Percentiles rank a stretch among this genome's conserved stretches.
Conservation (phyloP, 2,113 vertebrate species). For the Hassar affinis region DNA sequence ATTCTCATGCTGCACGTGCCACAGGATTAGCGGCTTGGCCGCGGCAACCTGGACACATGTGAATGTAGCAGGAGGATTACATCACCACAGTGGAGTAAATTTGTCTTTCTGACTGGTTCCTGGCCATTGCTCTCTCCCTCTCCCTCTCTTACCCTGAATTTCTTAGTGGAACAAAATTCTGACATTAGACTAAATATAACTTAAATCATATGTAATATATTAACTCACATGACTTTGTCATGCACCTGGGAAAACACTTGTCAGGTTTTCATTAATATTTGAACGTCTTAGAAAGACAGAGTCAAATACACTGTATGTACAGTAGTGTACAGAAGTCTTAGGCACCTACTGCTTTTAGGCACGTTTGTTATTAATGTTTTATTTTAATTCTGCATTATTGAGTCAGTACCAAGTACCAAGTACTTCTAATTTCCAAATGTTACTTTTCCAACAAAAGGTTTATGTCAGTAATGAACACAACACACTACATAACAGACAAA, state of each 20-base stretch:
- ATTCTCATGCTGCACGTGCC: conserved; percentile 39
- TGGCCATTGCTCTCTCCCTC: background rate
- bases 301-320: background rate
- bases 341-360: too few relatives aligned
- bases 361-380: too few relatives aligned
- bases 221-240: background rate
- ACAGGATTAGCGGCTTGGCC: conserved; percentile 44
- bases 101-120: conserved; percentile 8
- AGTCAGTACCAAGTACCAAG: too few relatives aligned
- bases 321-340: too few relatives aligned
- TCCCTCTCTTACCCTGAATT: background rate
- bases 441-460: too few relatives aligned
- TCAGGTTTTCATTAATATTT: background rate
- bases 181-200: background rate
- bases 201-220: background rate
- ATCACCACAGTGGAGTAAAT: conserved; percentile 14
- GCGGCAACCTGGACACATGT: conserved; percentile 18
- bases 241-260: background rate
- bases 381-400: too few relatives aligned
- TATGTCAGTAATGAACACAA: too few relatives aligned
- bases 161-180: background rate
- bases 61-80: conserved; percentile 36
- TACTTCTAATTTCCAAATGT: too few relatives aligned
- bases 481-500: too few relatives aligned
- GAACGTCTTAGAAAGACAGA: background rate